Conservation (phyloP, 2,888 invertebrate genomes). For the Gerris lacustris region DNA sequence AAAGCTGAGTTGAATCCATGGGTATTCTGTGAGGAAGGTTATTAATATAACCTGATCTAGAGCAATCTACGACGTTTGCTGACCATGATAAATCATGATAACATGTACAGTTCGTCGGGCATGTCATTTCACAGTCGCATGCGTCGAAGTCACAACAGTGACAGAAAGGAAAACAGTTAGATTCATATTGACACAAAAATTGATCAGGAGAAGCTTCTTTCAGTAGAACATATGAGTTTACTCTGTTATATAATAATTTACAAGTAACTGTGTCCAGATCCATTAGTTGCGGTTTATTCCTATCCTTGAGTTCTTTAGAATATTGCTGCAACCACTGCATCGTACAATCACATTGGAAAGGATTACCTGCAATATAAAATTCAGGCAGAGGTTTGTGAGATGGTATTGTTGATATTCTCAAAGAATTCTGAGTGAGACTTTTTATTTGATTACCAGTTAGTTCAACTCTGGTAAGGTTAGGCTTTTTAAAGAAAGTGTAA, state of each 20-base stretch:
- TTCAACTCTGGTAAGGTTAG: conserved; percentile 68
- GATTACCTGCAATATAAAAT: conserved; percentile 74
- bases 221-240: conserved; percentile 57
- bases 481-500: conserved; percentile 76
- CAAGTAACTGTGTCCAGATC: conserved; percentile 74
- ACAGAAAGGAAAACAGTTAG: conserved; percentile 74
- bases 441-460: conserved; percentile 68
- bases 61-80: conserved; percentile 75
- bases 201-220: conserved; percentile 68
- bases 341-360: conserved; percentile 75
- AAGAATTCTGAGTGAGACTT: conserved; percentile 58
- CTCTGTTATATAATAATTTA: conserved; percentile 63
- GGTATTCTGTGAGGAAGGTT: conserved; percentile 69
- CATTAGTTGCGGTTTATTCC: conserved; percentile 68
- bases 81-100: conserved; percentile 80
- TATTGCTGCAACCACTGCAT: conserved; percentile 84
- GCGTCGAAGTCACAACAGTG: conserved; percentile 85
- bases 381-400: conserved; percentile 60
- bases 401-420: conserved; percentile 62
- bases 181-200: conserved; percentile 71
- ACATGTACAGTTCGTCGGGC: conserved; percentile 75
- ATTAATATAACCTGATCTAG: conserved; percentile 53
- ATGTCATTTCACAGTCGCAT: conserved; percentile 86
- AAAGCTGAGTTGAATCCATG: conserved; percentile 81
- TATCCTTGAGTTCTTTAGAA: conserved; percentile 54